Base-by-base conservation (phyloP, 1,140 invertebrate species). In the Daktulosphaira vitifoliae region DNA sequence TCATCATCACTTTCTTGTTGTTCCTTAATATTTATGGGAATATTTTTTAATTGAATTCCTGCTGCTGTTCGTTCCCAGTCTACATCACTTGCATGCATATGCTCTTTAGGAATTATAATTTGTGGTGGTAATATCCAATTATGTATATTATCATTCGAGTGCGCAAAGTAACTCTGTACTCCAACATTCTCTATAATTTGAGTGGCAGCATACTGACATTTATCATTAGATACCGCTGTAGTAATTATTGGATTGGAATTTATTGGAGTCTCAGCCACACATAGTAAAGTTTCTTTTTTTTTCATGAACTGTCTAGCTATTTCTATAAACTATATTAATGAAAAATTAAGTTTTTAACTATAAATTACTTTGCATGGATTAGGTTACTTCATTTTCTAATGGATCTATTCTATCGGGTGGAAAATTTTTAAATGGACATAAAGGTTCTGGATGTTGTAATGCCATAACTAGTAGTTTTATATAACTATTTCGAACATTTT, bases 371-470 rank as follows among this genome's bases (percentile, higher is more conserved):
- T 33, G 16, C 8, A 13, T 33, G 11, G 20, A 20, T 53, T 20
- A 1, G 11, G 29, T 56, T 44, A 44, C 53, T 6, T 15, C 37
- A 9, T 42, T n/a, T 42, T 56, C 53, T 22, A 56, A 56, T 13
- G 53, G 53, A 56, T 56, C 53, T 7, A 56, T 56, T 16, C 20
- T 56, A 0, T 44, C 53, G 2, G 53, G 53, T 1, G 53, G 53
- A 25, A 38, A 22, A 4, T 56, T 38, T 44, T 56, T 56, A 13
- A 56, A 56, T 2, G 53, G 53, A 18, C 53, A 56, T 1, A 56
- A 16, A 6, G 23, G 38, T 13, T 56, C 38, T 18, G 38, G 3
- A 44, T 44, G 16, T 44, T 56, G 22, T 7, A 56, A 56, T 11
- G 38, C 22, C n/a, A 56, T 42, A 2, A 18, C 13, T 38, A 56